phyloP scores from a whole-genome alignment of 2,797 vertebrate species.

The Smutsia temminckii region DNA sequence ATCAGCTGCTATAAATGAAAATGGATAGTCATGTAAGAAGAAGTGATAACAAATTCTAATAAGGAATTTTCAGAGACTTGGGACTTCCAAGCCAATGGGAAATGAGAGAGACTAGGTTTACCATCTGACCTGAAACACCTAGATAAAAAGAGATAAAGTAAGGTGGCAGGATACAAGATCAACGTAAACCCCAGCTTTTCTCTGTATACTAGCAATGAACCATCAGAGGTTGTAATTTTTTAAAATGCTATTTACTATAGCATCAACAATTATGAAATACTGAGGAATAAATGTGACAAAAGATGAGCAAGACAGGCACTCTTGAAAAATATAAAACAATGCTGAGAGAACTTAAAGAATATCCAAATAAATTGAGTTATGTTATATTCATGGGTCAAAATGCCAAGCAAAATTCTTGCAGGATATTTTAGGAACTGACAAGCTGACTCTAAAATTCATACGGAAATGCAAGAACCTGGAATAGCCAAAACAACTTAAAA shows the following conservation, averaged over 20 bases:
- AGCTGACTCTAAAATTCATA: constrained; percentile 15
- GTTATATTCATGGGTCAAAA: not conserved
- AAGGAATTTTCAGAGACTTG: not conserved
- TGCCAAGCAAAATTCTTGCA: not conserved
- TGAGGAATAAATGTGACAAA: not conserved
- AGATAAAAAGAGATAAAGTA: not conserved
- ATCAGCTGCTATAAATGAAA: not conserved
- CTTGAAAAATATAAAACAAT: not conserved
- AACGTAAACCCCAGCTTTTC: not conserved
- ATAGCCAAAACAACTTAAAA: not conserved
- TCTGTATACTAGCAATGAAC: not conserved
- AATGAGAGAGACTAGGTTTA: not conserved
- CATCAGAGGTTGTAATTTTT: not conserved
- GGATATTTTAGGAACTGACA: not conserved
- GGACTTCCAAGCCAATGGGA: not conserved
- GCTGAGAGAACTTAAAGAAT: not conserved
- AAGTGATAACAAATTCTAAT: not conserved
- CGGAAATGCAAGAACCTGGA: not conserved
- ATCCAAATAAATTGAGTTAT: not conserved
- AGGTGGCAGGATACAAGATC: not conserved
- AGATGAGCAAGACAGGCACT: not conserved
- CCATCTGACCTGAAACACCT: not conserved
- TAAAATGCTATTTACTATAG: not conserved
- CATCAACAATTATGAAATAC: not conserved
- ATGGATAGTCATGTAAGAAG: not conserved